Evolutionary conservation across 2,797 vertebrate genomes (phyloP).

Genomic region (Alectoris magna): DNA sequence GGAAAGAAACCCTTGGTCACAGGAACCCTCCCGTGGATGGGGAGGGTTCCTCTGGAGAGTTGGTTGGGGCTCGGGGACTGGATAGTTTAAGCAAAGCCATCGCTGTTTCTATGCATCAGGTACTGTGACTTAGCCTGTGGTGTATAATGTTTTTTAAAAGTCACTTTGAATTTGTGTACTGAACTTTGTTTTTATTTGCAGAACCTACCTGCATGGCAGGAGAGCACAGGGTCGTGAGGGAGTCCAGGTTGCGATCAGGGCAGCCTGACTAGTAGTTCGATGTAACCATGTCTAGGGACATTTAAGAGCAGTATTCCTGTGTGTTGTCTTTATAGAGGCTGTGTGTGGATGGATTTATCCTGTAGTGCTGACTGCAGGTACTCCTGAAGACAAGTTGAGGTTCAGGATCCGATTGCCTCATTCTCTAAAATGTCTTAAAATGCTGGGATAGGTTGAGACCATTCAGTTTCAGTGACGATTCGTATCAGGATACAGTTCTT

Average conservation of each 20-base stretch:
- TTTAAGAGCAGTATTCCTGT: neutral
- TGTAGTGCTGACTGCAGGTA: neutral
- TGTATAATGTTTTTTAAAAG: neutral
- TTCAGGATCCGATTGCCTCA: slow-evolving; percentile 12
- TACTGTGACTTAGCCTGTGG: fast-evolving
- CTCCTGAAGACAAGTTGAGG: neutral
- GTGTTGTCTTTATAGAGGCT: neutral
- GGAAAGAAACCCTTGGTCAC: neutral
- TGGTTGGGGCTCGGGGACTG: neutral
- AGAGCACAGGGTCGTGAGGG: neutral
- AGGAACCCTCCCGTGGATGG: too few species aligned
- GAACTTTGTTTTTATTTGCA: too few species aligned
- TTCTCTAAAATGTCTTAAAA: neutral
- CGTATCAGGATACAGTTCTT: neutral
- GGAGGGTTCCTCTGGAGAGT: neutral
- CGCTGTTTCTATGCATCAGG: fast-evolving
- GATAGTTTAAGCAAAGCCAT: neutral
- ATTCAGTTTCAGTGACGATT: neutral
- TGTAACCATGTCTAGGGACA: fast-evolving
- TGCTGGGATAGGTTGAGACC: slow-evolving; percentile 3
- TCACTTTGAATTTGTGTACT: neutral
- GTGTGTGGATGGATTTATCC: neutral
- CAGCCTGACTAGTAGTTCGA: neutral
- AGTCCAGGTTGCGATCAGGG: fast-evolving
- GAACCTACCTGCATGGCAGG: neutral